Evolutionary conservation across 2,113 vertebrate genomes (phyloP), one percentile per base, ranked within the genome.

Genomic region (Zosterops hypoxanthus): DNA sequence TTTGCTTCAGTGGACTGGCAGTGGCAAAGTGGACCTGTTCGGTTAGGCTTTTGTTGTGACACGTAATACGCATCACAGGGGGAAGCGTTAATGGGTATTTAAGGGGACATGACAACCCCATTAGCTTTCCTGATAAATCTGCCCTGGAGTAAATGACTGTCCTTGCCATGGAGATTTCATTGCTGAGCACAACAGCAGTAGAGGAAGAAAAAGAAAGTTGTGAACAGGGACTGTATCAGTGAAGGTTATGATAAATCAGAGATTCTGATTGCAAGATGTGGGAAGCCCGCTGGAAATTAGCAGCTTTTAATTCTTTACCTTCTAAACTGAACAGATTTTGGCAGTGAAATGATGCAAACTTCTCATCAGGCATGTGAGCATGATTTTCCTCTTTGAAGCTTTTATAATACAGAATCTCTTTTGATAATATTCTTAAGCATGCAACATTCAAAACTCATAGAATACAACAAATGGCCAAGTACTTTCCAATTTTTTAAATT

Each of bases 61-160:
- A 91, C 3, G 0, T 59, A 88, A 78, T 86, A 55, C 18, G 19
- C 60, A 84, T 89, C 89, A 84, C 56, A 75, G 52, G 12, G 41
- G 50, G 19, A 97, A 86, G 73, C 73, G 84, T 82, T 92, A 96
- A 96, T 94, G 81, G 84, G 56, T 70, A 41, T 96, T 96, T 95
- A 94, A 91, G 73, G 73, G 60, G 39, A 95, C 93, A 92, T 66
- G 82, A 93, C 92, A 91, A 89, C 52, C 72, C 86, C 77, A 86
- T 96, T 94, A 94, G 8, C 39, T 91, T 88, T 17, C 25, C 60
- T 89, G 86, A 91, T 95, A 87, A 95, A 92, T 92, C 90, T 94
- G 52, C 47, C 81, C 52, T 77, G 31, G 47, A 86, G 72, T 91
- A 92, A 73, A 83, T 60, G 80, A 88, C 64, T 81, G 9, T 57